Evolutionary conservation across 2,888 invertebrate species (phyloP), one percentile per base, ranked within the genome.

Genomic region (Balanococcus diminutus): DNA sequence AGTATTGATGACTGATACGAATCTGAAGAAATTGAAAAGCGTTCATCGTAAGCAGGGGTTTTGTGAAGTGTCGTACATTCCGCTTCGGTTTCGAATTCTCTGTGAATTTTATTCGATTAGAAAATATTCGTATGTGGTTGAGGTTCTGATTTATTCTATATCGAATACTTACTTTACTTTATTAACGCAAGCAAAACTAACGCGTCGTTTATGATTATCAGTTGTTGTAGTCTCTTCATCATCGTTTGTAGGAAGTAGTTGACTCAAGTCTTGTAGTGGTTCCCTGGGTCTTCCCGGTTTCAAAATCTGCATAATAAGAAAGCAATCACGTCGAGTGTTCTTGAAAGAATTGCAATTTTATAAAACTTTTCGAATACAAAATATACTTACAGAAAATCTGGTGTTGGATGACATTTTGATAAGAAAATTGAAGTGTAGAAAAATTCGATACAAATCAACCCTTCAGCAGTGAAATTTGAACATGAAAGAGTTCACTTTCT

Each of bases 171-270:
- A 88, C 88, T 88, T 88, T 46, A 88, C 87, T 86, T 87, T 87
- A 79, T 88, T 88, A n/a, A 88, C 87, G 51, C 87, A 87, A 11
- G 88, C 88, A 86, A 88, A 88, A 82, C 88, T 87, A 61, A 88
- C 88, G 61, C 88, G 84, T 81, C 87, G 87, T 39, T 88, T 84
- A 32, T 87, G 81, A 9, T 84, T 86, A 11, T 79, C 72, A 4
- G 83, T 83, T 14, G 83, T 82, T 5, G 86, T 82, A n/a, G 88
- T 88, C 67, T 87, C 87, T 16, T 88, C 88, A 4, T 87, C 87
- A n/a, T 87, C 87, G 72, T 87, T 83, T 36, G 84, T 46, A 28
- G 86, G 72, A 39, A 83, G 81, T 25, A 87, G 86, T 67, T 87
- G 82, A 87, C 88, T 87, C 19, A 88, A 85, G 83, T 88, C 88